Evolutionary conservation across 2,113 vertebrate genomes (phyloP).

Genomic region (Cichladusa arquata): DNA sequence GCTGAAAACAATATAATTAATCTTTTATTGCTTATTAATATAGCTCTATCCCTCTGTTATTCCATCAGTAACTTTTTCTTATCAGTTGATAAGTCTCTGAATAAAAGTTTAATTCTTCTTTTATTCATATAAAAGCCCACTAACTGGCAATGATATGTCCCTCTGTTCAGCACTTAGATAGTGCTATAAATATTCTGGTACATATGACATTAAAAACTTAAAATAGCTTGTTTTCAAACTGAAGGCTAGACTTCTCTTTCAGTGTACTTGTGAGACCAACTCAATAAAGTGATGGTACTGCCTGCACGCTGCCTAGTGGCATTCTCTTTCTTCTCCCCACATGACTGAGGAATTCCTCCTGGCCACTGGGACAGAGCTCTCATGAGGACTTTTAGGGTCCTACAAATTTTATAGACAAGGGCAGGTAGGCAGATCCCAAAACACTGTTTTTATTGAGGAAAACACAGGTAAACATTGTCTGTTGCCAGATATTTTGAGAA

Average conservation of each 20-base stretch:
- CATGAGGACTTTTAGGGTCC: not conserved
- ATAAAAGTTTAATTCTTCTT: not conserved
- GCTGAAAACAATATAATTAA: not conserved
- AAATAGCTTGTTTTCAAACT: not conserved
- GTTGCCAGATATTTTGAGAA: not conserved
- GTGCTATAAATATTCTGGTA: not conserved
- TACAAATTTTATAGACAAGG: not conserved
- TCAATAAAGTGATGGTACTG: not conserved
- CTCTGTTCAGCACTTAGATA: slow-evolving; percentile 4
- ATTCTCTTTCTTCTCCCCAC: not conserved
- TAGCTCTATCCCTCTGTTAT: not conserved
- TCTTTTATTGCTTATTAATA: not conserved
- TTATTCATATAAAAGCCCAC: not conserved
- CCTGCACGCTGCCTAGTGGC: accelerated
- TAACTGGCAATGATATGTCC: not conserved
- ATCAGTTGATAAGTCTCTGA: not conserved
- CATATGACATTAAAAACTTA: not conserved
- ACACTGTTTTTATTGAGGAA: not conserved
- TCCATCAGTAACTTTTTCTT: not conserved
- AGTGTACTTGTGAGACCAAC: not conserved
- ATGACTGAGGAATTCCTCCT: not conserved
- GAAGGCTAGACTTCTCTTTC: not conserved
- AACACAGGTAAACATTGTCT: not conserved
- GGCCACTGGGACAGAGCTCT: not conserved
- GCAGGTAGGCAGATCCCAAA: not conserved